These are phyloP conservation scores for Corynorhinus townsendii DNA, from an alignment of 2,113 vertebrate genomes.

Conservation along the genomic window DNA sequence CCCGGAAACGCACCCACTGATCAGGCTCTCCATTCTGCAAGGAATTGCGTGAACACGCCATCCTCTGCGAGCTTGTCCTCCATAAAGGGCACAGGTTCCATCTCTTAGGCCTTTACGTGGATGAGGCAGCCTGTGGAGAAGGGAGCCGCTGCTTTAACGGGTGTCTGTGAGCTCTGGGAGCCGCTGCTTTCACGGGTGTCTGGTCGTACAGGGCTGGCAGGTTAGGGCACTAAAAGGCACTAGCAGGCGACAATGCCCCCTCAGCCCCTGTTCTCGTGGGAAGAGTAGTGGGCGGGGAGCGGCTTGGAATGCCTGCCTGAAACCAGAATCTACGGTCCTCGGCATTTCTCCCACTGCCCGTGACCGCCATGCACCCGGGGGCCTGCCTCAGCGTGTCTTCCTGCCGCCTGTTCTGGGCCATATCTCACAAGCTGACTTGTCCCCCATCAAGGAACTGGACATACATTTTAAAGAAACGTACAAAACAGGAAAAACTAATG, in stretches of 20 bases:
- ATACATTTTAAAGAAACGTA: neutral
- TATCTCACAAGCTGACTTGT: neutral
- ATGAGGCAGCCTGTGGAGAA: neutral
- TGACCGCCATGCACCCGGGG: neutral
- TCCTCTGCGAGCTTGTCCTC: neutral
- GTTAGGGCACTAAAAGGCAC: neutral
- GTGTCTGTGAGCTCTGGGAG: neutral
- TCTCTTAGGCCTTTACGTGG: fast-evolving
- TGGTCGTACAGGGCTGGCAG: neutral
- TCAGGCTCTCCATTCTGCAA: neutral
- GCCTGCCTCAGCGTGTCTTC: neutral
- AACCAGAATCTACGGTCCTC: neutral
- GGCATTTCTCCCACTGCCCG: neutral
- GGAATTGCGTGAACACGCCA: neutral
- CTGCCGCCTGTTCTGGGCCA: neutral
- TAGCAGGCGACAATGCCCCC: neutral
- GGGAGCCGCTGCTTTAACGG: neutral
- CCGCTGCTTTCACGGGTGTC: neutral
- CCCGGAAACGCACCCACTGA: neutral
- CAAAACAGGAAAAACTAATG: neutral
- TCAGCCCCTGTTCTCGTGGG: neutral
- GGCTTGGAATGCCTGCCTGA: neutral
- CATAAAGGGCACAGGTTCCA: neutral
- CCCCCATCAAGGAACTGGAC: neutral
- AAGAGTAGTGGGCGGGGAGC: neutral